Conservation (phyloP, 2,113 vertebrate species). For the Eubucco bourcierii region DNA sequence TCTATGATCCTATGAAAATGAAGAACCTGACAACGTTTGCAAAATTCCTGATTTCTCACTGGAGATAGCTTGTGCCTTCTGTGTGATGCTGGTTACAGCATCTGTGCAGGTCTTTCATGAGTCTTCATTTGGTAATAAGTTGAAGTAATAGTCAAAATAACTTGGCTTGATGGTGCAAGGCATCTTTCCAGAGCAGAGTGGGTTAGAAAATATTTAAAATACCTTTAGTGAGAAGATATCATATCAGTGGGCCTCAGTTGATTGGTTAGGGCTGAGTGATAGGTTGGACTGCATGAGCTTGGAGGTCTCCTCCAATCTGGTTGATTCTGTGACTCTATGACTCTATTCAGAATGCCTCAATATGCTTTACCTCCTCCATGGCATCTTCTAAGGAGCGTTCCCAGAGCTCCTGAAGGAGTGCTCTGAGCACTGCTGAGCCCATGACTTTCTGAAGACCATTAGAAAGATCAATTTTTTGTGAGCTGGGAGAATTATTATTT, state of each 20-base stretch:
- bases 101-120: background rate
- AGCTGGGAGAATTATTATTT: background rate
- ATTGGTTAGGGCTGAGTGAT: too few relatives aligned
- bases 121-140: background rate
- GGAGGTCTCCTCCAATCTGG: too few relatives aligned
- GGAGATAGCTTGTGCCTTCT: background rate
- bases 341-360: background rate
- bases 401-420: background rate
- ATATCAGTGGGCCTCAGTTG: background rate
- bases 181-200: background rate
- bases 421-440: fast-evolving
- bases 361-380: background rate
- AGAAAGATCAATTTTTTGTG: background rate
- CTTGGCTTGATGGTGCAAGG: background rate
- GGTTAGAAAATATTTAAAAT: background rate
- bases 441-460: background rate
- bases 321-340: too few relatives aligned
- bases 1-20: background rate
- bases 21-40: background rate
- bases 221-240: background rate
- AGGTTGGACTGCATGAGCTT: too few relatives aligned
- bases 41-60: background rate
- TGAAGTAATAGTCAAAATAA: background rate
- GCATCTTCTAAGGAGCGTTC: background rate
- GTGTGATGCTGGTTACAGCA: background rate